phyloP scores from a whole-genome alignment of 2,113 vertebrate genomes.

The Eonycteris spelaea region DNA sequence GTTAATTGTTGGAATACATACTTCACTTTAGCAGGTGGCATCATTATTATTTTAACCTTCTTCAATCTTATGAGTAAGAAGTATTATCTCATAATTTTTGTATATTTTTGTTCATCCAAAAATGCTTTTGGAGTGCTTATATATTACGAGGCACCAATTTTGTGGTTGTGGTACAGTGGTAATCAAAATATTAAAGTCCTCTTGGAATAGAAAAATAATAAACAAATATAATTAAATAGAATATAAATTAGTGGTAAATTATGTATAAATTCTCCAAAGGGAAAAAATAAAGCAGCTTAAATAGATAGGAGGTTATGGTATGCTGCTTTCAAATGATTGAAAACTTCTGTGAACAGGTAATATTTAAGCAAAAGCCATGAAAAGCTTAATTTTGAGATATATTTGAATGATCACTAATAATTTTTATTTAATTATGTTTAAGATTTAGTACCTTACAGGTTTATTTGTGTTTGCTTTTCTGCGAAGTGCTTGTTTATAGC shows the following conservation, averaged over 20 bases:
- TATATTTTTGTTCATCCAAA: neutral
- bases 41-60: neutral
- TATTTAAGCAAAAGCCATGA: neutral
- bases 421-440: neutral
- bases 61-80: neutral
- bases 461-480: neutral
- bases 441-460: neutral
- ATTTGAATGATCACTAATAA: neutral
- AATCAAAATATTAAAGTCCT: neutral
- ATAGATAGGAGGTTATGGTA: neutral
- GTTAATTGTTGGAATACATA: neutral
- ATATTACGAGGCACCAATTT: neutral
- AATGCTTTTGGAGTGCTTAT: neutral
- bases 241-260: neutral
- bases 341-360: neutral
- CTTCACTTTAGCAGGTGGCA: neutral
- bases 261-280: neutral
- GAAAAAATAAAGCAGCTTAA: neutral
- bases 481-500: neutral
- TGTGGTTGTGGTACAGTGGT: neutral
- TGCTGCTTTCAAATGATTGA: neutral
- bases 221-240: neutral
- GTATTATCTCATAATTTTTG: neutral
- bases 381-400: neutral
- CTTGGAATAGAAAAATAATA: neutral